phyloP scores from a whole-genome alignment of 2,113 vertebrate species.

The Oostethus manadensis region DNA sequence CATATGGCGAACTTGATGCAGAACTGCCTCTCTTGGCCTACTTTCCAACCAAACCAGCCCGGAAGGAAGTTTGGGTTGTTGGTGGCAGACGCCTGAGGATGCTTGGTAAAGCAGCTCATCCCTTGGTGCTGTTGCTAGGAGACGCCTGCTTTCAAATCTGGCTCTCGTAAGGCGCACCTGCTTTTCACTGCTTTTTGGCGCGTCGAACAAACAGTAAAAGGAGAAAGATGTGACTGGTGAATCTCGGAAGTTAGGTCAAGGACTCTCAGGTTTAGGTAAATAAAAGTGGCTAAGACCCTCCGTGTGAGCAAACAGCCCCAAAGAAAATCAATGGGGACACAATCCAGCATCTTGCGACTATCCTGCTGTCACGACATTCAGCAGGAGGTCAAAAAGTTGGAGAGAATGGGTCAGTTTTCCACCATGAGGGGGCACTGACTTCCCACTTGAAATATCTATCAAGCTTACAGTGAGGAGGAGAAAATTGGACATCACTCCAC shows the following conservation, averaged over 20 bases:
- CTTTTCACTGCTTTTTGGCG: conserved; percentile 33
- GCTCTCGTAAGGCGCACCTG: conserved; percentile 55
- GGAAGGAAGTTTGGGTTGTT: not conserved
- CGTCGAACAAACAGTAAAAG: conserved; percentile 27
- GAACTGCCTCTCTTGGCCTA: conserved; percentile 45
- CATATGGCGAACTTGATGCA: not conserved
- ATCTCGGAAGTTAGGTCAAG: conserved; percentile 37
- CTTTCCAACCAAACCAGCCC: conserved; percentile 47
- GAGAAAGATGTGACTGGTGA: conserved; percentile 12
- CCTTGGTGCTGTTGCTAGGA: conserved; percentile 71
- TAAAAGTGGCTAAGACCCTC: too few species aligned
- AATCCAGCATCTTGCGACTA: conserved; percentile 19
- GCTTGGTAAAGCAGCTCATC: conserved; percentile 36
- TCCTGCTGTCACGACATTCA: conserved; percentile 4
- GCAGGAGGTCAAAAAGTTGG: too few species aligned
- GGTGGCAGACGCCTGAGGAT: conserved; percentile 33
- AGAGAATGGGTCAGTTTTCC: too few species aligned
- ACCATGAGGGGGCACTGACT: too few species aligned
- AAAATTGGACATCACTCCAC: conserved; percentile 6
- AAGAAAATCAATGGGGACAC: conserved; percentile 35
- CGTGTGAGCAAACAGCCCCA: conserved; percentile 28
- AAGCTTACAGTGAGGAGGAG: not conserved
- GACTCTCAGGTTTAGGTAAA: conserved; percentile 9
- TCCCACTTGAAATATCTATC: too few species aligned
- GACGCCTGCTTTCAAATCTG: conserved; percentile 58